A percentile compares a stretch with the other conserved stretches of the same genome.
Conservation (phyloP, 1,140 invertebrate species). For the Ridgeia piscesae region DNA sequence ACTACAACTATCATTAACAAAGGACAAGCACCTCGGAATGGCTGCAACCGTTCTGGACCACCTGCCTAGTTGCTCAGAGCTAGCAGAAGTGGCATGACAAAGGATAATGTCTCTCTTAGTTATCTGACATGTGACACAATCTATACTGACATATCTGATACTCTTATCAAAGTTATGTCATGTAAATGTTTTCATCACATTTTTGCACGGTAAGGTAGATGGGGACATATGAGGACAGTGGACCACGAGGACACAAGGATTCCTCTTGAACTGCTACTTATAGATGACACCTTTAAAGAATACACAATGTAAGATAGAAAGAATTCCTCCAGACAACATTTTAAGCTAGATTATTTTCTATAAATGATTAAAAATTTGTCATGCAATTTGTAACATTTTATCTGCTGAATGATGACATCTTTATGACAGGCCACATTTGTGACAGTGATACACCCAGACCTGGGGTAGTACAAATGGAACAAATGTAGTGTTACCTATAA, state of each 20-base stretch:
- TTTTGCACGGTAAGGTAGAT: background rate
- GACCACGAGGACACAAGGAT: background rate
- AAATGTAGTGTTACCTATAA: background rate
- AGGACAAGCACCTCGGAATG: background rate
- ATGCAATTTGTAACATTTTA: background rate
- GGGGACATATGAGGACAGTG: background rate
- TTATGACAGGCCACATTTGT: background rate
- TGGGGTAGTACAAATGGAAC: too few relatives aligned
- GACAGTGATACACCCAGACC: background rate
- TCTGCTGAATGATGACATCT: background rate
- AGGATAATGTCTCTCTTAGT: background rate
- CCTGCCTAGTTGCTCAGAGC: background rate
- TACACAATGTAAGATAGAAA: background rate
- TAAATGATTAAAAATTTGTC: background rate
- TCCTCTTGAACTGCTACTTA: background rate
- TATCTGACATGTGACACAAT: background rate
- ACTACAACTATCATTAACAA: background rate
- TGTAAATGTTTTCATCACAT: background rate
- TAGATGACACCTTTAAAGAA: background rate
- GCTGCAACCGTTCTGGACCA: background rate
- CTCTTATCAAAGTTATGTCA: too few relatives aligned
- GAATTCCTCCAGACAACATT: background rate
- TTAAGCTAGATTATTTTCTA: background rate
- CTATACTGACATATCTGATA: too few relatives aligned
- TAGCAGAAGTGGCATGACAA: background rate